Evolutionary conservation across 2,888 invertebrate genomes (phyloP), one percentile per base, ranked within the genome.

Genomic region (Tyria jacobaeae): DNA sequence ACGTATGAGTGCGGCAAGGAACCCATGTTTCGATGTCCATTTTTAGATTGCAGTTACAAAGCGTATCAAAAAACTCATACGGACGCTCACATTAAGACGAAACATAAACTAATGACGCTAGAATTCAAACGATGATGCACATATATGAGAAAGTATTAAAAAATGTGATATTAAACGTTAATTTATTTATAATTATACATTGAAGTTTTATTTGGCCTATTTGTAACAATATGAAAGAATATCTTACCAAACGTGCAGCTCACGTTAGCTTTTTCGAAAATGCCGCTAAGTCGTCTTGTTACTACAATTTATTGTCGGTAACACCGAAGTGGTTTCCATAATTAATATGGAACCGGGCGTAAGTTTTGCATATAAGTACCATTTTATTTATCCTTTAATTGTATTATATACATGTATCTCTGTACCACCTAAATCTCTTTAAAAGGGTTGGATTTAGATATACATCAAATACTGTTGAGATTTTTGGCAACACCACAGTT

Each of bases 1-100:
- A 96, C 96, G 48, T 95, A 95, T 74, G 96, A 96, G 79, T 96
- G 96, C 77, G 96, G 96, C 3, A 93, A 95, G 82, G 95, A 95
- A 75, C 94, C 94, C 2, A 94, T 93, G 94, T 94, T 93, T 70
- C 83, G 91, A 58, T 94, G 94, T 77, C 94, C 94, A 5, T 93
- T 91, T 75, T 75, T 92, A 71, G 92, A 93, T 71, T 94, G 94
- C 79, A 89, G 89, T 0, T 94, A 94, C 73, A 94, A 94, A 82
- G 94, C 94, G 48, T 94, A 92, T 78, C 94, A 94, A 82, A 94
- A 94, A 83, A 94, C 94, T 2, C 94, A 94, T 75, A 94, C 94
- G 47, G 94, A 94, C 71, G 94, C 94, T 39, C 94, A 94, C 79
- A 90, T 94, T 81, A 93, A 93, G 81, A 94, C 94, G 25, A 94